Percentiles rank a stretch among this genome's conserved stretches.
These are phyloP conservation scores for Corythoichthys haematopterus DNA, from an alignment of 2,113 vertebrate species.

Conservation along the genomic window DNA sequence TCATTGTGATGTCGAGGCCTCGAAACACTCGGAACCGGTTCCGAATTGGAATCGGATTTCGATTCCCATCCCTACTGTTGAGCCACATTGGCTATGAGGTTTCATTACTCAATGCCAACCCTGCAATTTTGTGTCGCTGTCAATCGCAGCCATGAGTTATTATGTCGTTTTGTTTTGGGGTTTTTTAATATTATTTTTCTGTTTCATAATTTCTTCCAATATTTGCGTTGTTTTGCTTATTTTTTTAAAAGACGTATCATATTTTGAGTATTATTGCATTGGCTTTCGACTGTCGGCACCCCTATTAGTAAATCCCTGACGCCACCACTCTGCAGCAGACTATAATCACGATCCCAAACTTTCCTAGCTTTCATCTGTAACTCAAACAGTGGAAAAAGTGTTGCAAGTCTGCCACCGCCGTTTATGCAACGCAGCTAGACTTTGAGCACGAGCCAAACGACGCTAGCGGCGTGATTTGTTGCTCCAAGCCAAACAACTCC, in stretches of 20 bases:
- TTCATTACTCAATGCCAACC: no score
- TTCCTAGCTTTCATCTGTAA: slow-evolving; percentile 4
- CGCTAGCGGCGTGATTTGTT: slow-evolving; percentile 2
- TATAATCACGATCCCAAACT: background rate
- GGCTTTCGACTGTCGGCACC: background rate
- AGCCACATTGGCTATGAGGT: no score
- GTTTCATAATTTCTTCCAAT: background rate
- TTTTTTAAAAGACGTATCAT: no score
- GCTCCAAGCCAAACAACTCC: slow-evolving; percentile 8
- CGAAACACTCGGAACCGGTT: no score
- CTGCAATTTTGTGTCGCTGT: no score
- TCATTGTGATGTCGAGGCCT: no score
- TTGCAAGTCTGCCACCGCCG: slow-evolving; percentile 4
- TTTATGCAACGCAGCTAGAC: background rate
- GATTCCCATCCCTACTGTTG: no score
- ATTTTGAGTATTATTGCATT: background rate
- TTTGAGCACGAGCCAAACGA: slow-evolving; percentile 4
- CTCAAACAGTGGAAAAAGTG: slow-evolving; percentile 1
- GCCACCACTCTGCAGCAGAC: background rate
- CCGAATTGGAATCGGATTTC: no score
- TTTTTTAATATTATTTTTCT: no score
- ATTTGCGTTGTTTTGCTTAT: background rate
- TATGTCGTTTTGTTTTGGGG: no score
- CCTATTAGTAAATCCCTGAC: background rate
- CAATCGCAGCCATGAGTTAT: no score